Percentiles rank a stretch among this genome's conserved stretches.
Evolutionary conservation across 2,888 invertebrate genomes (phyloP).

Genomic region (Fragum sueziense): DNA sequence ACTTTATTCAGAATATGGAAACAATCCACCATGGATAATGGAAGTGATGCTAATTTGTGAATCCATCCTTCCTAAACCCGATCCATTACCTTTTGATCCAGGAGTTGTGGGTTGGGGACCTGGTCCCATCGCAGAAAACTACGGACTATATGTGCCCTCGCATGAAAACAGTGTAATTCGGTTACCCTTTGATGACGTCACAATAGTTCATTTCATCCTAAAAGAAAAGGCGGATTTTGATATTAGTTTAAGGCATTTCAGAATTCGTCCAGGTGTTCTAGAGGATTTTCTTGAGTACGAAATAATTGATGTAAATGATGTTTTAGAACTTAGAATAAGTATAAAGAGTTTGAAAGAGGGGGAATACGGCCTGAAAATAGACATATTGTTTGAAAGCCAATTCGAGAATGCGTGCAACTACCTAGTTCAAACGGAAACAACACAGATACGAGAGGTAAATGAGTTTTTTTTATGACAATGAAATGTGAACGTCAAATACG

Average conservation of each 20-base stretch:
- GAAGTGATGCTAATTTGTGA: conserved; percentile 39
- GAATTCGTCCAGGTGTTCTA: conserved; percentile 24
- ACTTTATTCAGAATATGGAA: conserved; percentile 27
- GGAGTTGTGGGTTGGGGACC: conserved; percentile 56
- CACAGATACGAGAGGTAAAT: conserved; percentile 39
- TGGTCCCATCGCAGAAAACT: conserved; percentile 39
- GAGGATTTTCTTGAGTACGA: conserved; percentile 36
- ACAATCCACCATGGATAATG: conserved; percentile 54
- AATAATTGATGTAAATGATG: conserved; percentile 30
- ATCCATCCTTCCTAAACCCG: not conserved
- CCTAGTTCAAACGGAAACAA: conserved; percentile 32
- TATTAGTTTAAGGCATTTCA: conserved; percentile 31
- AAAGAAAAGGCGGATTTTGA: conserved; percentile 24
- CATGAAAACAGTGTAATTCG: conserved; percentile 34
- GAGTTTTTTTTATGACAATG: not conserved
- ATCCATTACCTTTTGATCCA: conserved; percentile 55
- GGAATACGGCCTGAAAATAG: conserved; percentile 52
- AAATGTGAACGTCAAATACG: too few relatives aligned
- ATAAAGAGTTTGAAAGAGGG: conserved; percentile 30
- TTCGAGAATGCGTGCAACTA: conserved; percentile 51
- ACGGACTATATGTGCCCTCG: conserved; percentile 52
- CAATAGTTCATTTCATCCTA: conserved; percentile 42
- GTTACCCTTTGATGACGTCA: conserved; percentile 31
- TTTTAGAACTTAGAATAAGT: conserved; percentile 46
- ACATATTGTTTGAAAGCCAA: conserved; percentile 17